Evolutionary conservation across 1,140 invertebrate species (phyloP).

Genomic region (Neodiprion pinetum): DNA sequence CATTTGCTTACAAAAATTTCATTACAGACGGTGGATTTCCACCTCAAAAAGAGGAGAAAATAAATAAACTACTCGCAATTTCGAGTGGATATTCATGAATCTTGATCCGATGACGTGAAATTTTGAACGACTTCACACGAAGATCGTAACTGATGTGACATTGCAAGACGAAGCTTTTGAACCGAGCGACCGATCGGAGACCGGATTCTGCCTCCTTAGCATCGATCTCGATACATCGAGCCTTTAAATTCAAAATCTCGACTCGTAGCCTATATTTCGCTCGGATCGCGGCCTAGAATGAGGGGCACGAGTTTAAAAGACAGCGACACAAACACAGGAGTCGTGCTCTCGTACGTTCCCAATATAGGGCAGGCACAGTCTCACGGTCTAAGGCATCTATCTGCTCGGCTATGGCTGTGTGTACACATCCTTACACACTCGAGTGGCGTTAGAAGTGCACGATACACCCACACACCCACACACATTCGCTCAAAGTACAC

Average conservation of each 20-base stretch:
- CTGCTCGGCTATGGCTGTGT: background rate
- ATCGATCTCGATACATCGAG: no score
- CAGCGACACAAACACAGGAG: background rate
- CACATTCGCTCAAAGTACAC: background rate
- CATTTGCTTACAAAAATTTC: no score
- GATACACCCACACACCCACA: background rate
- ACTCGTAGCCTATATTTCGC: background rate
- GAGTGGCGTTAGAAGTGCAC: background rate
- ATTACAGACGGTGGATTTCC: no score
- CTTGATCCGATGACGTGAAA: no score
- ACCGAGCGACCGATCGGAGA: no score
- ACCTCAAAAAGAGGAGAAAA: no score
- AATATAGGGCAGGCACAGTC: constrained; percentile 4
- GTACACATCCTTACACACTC: background rate
- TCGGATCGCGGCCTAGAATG: background rate
- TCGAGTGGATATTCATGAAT: no score
- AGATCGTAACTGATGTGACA: no score
- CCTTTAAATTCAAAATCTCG: constrained; percentile 6
- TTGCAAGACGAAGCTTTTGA: no score
- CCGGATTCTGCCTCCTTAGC: no score
- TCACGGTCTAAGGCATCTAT: background rate
- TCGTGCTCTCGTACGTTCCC: constrained; percentile 1
- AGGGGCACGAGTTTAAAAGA: background rate
- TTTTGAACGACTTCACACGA: no score
- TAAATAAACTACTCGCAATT: no score